A percentile compares a stretch with the other conserved stretches of the same genome.
phyloP scores from a whole-genome alignment of 1,140 invertebrate genomes.

The Copidosoma floridanum region DNA sequence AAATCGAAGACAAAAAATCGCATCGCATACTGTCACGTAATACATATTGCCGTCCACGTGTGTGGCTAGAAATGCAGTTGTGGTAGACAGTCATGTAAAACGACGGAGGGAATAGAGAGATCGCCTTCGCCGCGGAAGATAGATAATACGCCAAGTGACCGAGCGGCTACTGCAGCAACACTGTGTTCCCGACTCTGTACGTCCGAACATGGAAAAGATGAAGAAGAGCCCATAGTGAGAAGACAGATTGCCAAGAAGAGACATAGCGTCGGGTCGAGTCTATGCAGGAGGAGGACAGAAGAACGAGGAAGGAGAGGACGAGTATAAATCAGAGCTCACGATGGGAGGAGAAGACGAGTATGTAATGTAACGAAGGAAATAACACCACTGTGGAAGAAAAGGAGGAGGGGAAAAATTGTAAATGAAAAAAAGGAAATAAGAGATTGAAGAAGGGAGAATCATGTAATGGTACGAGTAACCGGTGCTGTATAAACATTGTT shows the following conservation, averaged over 20 bases:
- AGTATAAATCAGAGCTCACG: not conserved
- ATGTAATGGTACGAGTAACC: not conserved
- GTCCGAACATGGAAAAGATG: constrained; percentile 24
- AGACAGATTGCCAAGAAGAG: too few species aligned
- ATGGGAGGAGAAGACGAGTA: not conserved
- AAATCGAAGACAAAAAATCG: too few species aligned
- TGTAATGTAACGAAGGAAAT: constrained; percentile 9
- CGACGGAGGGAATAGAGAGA: not conserved
- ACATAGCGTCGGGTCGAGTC: not conserved
- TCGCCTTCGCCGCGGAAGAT: constrained; percentile 28
- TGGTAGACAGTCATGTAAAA: not conserved
- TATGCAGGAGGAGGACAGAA: not conserved
- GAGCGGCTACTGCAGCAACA: constrained; percentile 20
- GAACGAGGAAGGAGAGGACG: not conserved
- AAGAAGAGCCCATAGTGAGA: too few species aligned
- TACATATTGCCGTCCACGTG: not conserved
- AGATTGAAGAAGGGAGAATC: not conserved
- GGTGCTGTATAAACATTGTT: constrained; percentile 14
- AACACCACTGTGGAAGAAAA: not conserved
- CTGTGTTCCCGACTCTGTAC: constrained; percentile 38
- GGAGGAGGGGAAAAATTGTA: not conserved
- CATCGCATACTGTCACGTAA: not conserved
- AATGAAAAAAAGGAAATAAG: too few species aligned
- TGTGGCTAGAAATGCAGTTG: not conserved
- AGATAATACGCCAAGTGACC: constrained; percentile 22